These are phyloP conservation scores for Deilephila elpenor DNA, from an alignment of 2,888 invertebrate species.

Conservation along the genomic window DNA sequence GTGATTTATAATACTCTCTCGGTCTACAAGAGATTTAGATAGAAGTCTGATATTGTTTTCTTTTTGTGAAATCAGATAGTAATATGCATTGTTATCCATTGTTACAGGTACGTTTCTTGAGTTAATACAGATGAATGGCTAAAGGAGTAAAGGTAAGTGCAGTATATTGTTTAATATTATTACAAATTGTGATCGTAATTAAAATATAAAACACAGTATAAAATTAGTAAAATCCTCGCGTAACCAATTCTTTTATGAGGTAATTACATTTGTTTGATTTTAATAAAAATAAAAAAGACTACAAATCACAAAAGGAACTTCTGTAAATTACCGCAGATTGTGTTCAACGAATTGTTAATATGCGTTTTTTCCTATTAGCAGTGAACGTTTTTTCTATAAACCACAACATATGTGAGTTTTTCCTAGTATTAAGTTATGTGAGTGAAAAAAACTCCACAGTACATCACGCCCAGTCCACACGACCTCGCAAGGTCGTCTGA, in stretches of 20 bases:
- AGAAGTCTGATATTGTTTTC: neutral
- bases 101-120: conserved; percentile 12
- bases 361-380: conserved; percentile 1
- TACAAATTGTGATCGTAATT: neutral
- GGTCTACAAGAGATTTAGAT: neutral
- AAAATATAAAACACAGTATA: neutral
- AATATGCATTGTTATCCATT: neutral
- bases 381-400: conserved; percentile 12
- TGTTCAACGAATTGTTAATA: conserved; percentile 1
- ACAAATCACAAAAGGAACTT: neutral
- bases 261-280: neutral
- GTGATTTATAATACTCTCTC: neutral
- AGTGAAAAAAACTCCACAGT: conserved; percentile 27
- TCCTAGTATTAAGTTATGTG: conserved; percentile 5
- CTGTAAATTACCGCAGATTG: conserved; percentile 4
- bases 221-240: neutral
- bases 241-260: neutral
- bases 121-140: neutral
- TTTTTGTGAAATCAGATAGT: neutral
- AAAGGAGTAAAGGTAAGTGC: neutral
- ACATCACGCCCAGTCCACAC: conserved; percentile 41
- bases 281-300: neutral
- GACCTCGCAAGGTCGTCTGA: conserved; percentile 58
- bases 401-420: conserved; percentile 14
- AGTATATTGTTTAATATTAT: neutral